phyloP scores from a whole-genome alignment of 2,888 invertebrate genomes.

The Dynastes hyllus region DNA sequence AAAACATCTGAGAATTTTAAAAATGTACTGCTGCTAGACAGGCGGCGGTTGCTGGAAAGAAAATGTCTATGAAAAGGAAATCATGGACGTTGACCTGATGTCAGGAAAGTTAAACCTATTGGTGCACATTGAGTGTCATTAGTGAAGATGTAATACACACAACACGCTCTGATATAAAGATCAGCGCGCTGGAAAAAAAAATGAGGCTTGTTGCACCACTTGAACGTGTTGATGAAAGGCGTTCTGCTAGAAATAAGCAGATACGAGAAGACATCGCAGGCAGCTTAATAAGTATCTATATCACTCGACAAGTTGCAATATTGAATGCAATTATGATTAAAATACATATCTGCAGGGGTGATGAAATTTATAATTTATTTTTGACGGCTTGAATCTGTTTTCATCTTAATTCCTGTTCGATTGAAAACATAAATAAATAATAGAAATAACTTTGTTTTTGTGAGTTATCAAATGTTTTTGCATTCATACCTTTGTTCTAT shows the following conservation, averaged over 20 bases:
- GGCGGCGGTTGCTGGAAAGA: neutral
- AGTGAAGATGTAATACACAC: constrained; percentile 4
- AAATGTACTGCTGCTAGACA: constrained; percentile 14
- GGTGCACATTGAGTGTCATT: constrained; percentile 2
- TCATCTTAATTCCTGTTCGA: too few species aligned
- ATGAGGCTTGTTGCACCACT: neutral
- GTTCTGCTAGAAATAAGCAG: neutral
- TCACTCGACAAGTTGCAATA: constrained; percentile 4
- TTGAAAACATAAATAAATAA: too few species aligned
- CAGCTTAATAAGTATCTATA: constrained; percentile 4
- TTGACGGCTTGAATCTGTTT: too few species aligned
- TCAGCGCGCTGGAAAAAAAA: constrained; percentile 4
- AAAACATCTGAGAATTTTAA: constrained; percentile 31
- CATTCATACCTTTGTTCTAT: neutral
- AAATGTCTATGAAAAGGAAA: constrained; percentile 17
- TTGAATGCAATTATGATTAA: neutral
- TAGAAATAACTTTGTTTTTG: too few species aligned
- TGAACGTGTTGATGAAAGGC: neutral
- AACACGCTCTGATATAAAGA: neutral
- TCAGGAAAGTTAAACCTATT: constrained; percentile 4
- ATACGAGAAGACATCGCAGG: neutral
- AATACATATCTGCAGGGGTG: neutral
- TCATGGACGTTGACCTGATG: constrained; percentile 20
- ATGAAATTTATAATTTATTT: neutral
- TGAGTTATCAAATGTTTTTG: too few species aligned